phyloP scores from a whole-genome alignment of 2,888 invertebrate species.

The Parapristionchus giblindavisi region DNA sequence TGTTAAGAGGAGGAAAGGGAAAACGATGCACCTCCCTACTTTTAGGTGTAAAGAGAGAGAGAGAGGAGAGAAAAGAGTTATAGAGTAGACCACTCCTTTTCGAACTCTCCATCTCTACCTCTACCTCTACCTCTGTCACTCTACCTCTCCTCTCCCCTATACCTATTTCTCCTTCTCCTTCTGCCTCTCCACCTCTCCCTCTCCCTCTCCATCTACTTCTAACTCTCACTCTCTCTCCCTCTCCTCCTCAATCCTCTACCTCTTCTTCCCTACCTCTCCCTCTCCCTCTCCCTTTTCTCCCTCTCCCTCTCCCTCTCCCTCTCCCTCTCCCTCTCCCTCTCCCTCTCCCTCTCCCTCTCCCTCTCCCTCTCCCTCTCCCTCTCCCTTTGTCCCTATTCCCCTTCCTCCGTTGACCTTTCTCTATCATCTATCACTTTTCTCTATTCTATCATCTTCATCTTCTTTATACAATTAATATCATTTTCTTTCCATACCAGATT shows the following conservation, averaged over 20 bases:
- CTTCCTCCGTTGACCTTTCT: background rate
- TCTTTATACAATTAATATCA: background rate
- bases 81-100: too few species aligned
- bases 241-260: background rate
- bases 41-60: too few species aligned
- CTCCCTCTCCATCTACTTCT: background rate
- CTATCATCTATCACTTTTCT: too few species aligned
- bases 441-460: too few species aligned
- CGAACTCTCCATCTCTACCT: background rate
- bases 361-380: background rate
- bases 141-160: background rate
- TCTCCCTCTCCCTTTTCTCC: background rate
- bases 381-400: background rate
- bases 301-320: background rate
- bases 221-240: background rate
- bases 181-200: background rate
- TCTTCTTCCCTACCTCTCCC: constrained; percentile 1
- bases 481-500: constrained; percentile 8
- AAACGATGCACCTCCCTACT: too few species aligned
- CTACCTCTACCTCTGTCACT: background rate
- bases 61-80: too few species aligned
- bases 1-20: too few species aligned
- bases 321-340: constrained; percentile 4
- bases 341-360: background rate
- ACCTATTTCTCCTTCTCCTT: background rate